These are phyloP conservation scores for Gyps fulvus DNA, from an alignment of 2,113 vertebrate genomes.

Conservation along the genomic window DNA sequence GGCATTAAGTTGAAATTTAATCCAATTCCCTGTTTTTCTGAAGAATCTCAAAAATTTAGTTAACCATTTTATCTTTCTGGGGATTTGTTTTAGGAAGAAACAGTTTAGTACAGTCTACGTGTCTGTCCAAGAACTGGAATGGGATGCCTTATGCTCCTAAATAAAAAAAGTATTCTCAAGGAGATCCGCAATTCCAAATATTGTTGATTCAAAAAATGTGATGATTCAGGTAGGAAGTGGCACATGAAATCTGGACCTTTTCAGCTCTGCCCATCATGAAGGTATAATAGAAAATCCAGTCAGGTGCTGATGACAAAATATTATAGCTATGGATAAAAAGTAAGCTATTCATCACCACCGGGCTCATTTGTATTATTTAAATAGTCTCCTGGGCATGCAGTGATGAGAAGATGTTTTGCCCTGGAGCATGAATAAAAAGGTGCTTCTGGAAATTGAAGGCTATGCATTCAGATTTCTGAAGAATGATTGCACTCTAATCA, in stretches of 20 bases:
- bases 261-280: not conserved
- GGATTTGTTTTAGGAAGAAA: not conserved
- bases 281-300: not conserved
- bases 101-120: not conserved
- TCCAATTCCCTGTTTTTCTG: not conserved
- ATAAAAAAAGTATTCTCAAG: not conserved
- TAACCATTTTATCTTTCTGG: not conserved
- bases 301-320: not conserved
- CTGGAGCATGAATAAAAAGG: not conserved
- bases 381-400: not conserved
- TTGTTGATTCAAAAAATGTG: not conserved
- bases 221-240: not conserved
- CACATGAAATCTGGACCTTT: not conserved
- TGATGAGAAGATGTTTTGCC: not conserved
- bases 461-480: not conserved
- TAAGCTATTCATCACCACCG: not conserved
- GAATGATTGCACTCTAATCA: not conserved
- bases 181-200: not conserved
- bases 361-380: not conserved
- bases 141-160: not conserved
- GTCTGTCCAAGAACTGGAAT: not conserved
- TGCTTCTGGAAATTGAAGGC: not conserved
- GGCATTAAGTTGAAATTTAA: not conserved
- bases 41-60: not conserved
- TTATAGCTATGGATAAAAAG: not conserved